Evolutionary conservation across 2,888 invertebrate genomes (phyloP), one percentile per base, ranked within the genome.

Genomic region (Drosophila stalkeri): DNA sequence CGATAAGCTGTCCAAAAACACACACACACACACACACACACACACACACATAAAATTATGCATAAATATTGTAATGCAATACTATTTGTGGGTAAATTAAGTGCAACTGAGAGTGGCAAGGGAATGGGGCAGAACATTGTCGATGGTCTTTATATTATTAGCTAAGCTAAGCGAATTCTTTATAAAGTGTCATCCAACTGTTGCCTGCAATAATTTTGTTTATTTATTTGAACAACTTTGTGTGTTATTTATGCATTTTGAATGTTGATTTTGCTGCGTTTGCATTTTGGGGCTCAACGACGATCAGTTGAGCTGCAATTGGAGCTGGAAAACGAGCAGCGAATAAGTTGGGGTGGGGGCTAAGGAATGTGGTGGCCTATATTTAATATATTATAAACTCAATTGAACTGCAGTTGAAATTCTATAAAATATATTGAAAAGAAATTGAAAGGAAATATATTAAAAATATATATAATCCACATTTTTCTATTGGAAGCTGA

Each of bases 61-160:
- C 71, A 73, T 77, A 46, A 62, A 55, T 54, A 70, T 61, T 46
- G 44, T 62, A 78, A 77, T 77, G 66, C 52, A 72, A 62, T 41
- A 57, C 59, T 43, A 11, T 39, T 49, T 56, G 18, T 39, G 37
- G 37, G 4, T 35, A 37, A 54, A 54, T 27, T 6, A 7, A 20
- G 33, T 33, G 51, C 0, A 7, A 33, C 0, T 0, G 31, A 0
- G 11, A 3, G 2, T 8, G 12, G 12, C 37, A 6, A 3, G 5
- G 18, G 35, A 1, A 5, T 39, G 39, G 39, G 39, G 16, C n/a
- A 6, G n/a, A n/a, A 14, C 41, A n/a, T n/a, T n/a, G 41, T 6
- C 3, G 11, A 8, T 27, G 31, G 23, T 51, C 37, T 51, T 14
- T 33, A 33, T 20, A 14, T 51, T 7, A 60, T 11, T 68, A 64